These are phyloP conservation scores for Linepithema humile DNA, from an alignment of 1,140 invertebrate species.

Conservation along the genomic window DNA sequence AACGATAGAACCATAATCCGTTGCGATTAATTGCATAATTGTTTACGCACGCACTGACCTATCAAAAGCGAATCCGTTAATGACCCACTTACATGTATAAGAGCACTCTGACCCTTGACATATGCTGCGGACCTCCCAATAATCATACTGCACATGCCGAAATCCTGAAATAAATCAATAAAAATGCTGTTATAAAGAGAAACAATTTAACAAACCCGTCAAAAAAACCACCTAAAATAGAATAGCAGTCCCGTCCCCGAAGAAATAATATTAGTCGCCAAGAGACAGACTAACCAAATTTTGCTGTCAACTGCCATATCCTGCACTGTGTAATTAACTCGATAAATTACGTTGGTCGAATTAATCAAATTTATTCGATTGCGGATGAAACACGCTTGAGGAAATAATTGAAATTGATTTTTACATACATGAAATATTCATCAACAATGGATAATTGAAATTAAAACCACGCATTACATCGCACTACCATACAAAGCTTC, in stretches of 20 bases:
- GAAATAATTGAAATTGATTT: background rate
- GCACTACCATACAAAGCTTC: slow-evolving; percentile 36
- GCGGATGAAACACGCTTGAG: slow-evolving; percentile 20
- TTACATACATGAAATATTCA: background rate
- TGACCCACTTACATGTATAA: background rate
- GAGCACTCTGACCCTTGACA: slow-evolving; percentile 4
- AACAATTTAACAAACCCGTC: slow-evolving; percentile 11
- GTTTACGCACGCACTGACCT: slow-evolving; percentile 52
- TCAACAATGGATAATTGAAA: background rate
- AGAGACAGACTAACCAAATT: background rate
- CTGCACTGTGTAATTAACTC: slow-evolving; percentile 28
- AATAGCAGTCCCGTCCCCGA: background rate
- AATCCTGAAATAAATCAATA: background rate
- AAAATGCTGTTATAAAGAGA: background rate
- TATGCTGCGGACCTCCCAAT: slow-evolving; percentile 46
- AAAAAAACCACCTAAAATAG: slow-evolving; percentile 1
- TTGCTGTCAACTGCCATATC: background rate
- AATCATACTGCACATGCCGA: slow-evolving; percentile 24
- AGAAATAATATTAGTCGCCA: slow-evolving; percentile 22
- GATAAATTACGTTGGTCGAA: too few species aligned
- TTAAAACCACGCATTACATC: slow-evolving; percentile 28
- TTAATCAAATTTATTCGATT: too few species aligned
- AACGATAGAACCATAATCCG: slow-evolving; percentile 4
- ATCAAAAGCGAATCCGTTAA: slow-evolving; percentile 32
- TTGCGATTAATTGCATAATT: slow-evolving; percentile 23